Percentiles rank a stretch among this genome's conserved stretches.
Evolutionary conservation across 1,140 invertebrate species (phyloP).

Genomic region (Zophobas morio): DNA sequence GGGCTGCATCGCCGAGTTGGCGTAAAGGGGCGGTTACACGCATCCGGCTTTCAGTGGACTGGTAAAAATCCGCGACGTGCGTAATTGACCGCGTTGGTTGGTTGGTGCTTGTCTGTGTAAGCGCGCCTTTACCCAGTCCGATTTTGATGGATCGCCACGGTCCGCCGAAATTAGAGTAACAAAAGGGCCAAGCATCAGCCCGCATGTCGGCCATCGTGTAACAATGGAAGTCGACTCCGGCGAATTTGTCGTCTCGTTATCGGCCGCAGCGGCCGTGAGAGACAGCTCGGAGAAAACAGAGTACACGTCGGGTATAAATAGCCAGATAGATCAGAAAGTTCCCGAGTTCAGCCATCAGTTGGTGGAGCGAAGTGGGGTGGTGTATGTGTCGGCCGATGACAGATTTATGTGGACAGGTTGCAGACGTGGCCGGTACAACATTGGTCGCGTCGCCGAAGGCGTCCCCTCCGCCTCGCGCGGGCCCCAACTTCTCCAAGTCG

Average conservation of each 20-base stretch:
- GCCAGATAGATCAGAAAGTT: slow-evolving; percentile 62
- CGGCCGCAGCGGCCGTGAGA: slow-evolving; percentile 33
- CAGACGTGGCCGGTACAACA: slow-evolving; percentile 58
- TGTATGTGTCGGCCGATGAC: slow-evolving; percentile 62
- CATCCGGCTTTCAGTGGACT: neutral
- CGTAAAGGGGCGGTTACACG: neutral
- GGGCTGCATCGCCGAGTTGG: neutral
- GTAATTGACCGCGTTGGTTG: too few relatives aligned
- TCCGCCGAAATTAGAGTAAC: slow-evolving; percentile 21
- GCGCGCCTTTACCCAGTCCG: too few relatives aligned
- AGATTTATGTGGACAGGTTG: slow-evolving; percentile 68
- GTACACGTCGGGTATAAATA: slow-evolving; percentile 60
- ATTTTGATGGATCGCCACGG: slow-evolving; percentile 21
- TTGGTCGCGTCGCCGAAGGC: slow-evolving; percentile 42
- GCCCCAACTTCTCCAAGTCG: slow-evolving; percentile 47
- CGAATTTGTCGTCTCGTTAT: slow-evolving; percentile 43
- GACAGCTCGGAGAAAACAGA: slow-evolving; percentile 45
- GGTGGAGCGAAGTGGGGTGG: slow-evolving; percentile 53
- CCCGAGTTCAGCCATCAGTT: slow-evolving; percentile 59
- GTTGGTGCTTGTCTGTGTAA: too few relatives aligned
- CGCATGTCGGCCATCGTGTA: slow-evolving; percentile 24
- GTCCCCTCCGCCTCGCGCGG: neutral
- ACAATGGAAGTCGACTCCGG: slow-evolving; percentile 16
- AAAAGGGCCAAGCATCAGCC: slow-evolving; percentile 16
- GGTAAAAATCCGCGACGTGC: neutral